These are phyloP conservation scores for Trematomus loennbergii DNA, from an alignment of 2,113 vertebrate genomes.

Conservation along the genomic window DNA sequence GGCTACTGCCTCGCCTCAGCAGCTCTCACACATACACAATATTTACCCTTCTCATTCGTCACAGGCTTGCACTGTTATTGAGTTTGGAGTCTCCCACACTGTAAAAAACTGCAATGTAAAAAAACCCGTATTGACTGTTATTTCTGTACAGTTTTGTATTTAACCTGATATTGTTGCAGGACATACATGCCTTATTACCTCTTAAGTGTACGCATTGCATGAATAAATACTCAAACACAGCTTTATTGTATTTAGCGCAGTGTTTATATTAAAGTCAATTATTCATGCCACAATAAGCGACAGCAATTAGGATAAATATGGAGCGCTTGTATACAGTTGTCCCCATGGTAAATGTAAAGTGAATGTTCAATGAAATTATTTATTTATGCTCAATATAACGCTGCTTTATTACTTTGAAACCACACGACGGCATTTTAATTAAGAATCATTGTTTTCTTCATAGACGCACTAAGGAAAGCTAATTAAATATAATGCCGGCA, in stretches of 20 bases:
- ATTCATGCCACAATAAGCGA: slow-evolving; percentile 55
- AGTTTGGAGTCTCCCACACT: slow-evolving; percentile 46
- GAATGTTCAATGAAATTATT: slow-evolving; percentile 67
- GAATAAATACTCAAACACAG: neutral
- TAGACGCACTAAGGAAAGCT: slow-evolving; percentile 69
- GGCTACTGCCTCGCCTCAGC: slow-evolving; percentile 73
- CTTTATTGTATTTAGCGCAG: neutral
- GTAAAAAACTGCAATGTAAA: slow-evolving; percentile 40
- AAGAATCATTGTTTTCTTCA: slow-evolving; percentile 84
- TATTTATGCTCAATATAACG: slow-evolving; percentile 66
- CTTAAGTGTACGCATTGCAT: too few species aligned
- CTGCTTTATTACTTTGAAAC: slow-evolving; percentile 75
- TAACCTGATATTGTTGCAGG: neutral
- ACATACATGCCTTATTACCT: too few species aligned
- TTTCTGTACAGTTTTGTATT: neutral
- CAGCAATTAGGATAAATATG: slow-evolving; percentile 53
- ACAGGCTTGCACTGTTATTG: slow-evolving; percentile 59
- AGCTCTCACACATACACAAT: slow-evolving; percentile 73
- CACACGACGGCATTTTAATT: slow-evolving; percentile 77
- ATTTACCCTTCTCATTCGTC: slow-evolving; percentile 71
- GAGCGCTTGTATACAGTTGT: slow-evolving; percentile 38
- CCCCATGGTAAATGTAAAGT: slow-evolving; percentile 64
- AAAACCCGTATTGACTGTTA: slow-evolving; percentile 54
- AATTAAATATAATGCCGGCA: slow-evolving; percentile 77
- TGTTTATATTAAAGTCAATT: slow-evolving; percentile 60